Evolutionary conservation across 1,140 invertebrate species (phyloP), one percentile per base, ranked within the genome.

Genomic region (Bicyclus anynana): DNA sequence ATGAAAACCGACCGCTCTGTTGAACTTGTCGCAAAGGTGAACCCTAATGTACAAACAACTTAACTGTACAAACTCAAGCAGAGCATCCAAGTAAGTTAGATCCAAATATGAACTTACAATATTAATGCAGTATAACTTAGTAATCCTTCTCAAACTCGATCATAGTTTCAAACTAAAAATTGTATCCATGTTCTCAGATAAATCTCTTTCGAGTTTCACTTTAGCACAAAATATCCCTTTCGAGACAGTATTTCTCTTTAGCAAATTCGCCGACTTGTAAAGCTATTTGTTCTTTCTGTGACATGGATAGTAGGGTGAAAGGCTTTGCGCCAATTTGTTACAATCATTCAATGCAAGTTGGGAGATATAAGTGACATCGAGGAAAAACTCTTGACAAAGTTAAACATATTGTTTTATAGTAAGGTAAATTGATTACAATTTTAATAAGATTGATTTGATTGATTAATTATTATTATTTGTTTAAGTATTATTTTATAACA

Each of bases 111-210:
- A 44, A 46, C 16, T 44, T 20, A 1, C 40, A 44, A 44, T 6
- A 44, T 10, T 21, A 44, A 44, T 44, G 17, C 40, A 44, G 40
- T 44, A 16, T 42, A 44, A 44, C 40, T 44, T 7, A 12, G 5
- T 14, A 7, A 20, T 44, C 40, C 7, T 17, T 18, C 40, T 12
- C 10, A n/a, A 16, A 14, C 37, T 14, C 37, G 37, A 40, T 20
- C 17, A n/a, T 20, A 44, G 40, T 44, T 20, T 20, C 40, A 0
- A 44, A 44, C 40, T 44, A 44, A 44, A 44, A 44, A 44, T 14
- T 50, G 35, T 27, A 38, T 49, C 20, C 54, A 49, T 56, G 54
- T 49, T 56, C 42, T 12, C n/a, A 56, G 48, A 48, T 48, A 55
- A 55, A 48, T 54, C 40, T 54, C 40, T 35, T 46, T 54, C 26